Evolutionary conservation across 2,888 invertebrate genomes (phyloP).

Genomic region (Syritta pipiens): DNA sequence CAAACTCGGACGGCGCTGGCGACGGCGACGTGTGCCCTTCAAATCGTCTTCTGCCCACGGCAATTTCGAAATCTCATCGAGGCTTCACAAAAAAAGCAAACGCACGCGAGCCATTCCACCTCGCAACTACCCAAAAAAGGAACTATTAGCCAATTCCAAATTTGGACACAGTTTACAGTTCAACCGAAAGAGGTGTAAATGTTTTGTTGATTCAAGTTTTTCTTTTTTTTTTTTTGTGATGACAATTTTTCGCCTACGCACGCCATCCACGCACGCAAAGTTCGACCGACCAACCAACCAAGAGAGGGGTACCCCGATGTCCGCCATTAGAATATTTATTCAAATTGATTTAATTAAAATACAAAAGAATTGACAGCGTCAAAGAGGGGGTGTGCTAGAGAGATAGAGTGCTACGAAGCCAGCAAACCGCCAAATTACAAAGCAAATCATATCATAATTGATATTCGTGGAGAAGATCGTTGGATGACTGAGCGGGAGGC

Average conservation of each 20-base stretch:
- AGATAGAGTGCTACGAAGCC: not conserved
- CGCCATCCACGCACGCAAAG: slow-evolving; percentile 13
- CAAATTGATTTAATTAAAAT: slow-evolving; percentile 50
- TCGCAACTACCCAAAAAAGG: slow-evolving; percentile 18
- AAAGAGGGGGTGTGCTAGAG: not conserved
- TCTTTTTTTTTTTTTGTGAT: slow-evolving; percentile 6
- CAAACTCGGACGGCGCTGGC: not conserved
- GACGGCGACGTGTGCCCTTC: slow-evolving; percentile 44
- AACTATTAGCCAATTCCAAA: slow-evolving; percentile 28
- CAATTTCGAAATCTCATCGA: slow-evolving; percentile 21
- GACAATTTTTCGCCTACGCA: slow-evolving; percentile 30
- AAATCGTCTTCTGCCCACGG: slow-evolving; percentile 47
- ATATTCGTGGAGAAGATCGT: slow-evolving; percentile 3
- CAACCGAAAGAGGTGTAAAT: slow-evolving; percentile 40
- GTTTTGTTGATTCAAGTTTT: slow-evolving; percentile 12
- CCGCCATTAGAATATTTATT: slow-evolving; percentile 54
- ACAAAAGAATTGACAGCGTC: slow-evolving; percentile 26
- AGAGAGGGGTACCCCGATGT: too few relatives aligned
- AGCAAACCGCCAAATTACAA: slow-evolving; percentile 43
- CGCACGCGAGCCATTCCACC: slow-evolving; percentile 13
- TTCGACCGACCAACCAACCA: slow-evolving; percentile 20
- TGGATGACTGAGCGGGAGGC: not conserved
- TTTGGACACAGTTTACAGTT: slow-evolving; percentile 52
- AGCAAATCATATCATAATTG: slow-evolving; percentile 46
- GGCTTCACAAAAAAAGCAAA: slow-evolving; percentile 15